phyloP scores from a whole-genome alignment of 2,888 invertebrate genomes.

The Cacoxenus indagator region DNA sequence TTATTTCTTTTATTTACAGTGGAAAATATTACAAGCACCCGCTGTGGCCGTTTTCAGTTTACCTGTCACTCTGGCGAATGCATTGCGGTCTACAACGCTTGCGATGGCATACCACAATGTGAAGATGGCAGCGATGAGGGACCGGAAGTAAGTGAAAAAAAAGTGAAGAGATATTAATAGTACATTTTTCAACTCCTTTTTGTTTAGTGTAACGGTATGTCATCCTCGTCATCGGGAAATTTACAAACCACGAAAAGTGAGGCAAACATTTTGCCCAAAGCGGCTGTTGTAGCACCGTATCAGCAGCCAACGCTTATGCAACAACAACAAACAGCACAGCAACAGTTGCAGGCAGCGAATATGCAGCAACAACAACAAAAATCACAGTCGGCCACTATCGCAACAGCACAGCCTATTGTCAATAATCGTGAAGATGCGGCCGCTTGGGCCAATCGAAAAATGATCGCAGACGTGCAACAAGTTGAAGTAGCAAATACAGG shows the following conservation, averaged over 20 bases:
- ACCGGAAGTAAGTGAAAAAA: slow-evolving; percentile 75
- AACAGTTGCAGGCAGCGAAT: slow-evolving; percentile 14
- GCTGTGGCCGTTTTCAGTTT: slow-evolving; percentile 89
- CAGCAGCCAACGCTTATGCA: slow-evolving; percentile 44
- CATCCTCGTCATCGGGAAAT: slow-evolving; percentile 41
- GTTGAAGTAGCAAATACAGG: slow-evolving; percentile 45
- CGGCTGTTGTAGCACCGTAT: slow-evolving; percentile 44
- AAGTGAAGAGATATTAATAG: background rate
- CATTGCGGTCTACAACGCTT: slow-evolving; percentile 94
- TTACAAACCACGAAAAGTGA: slow-evolving; percentile 34
- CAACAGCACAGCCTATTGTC: slow-evolving; percentile 45
- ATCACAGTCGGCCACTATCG: slow-evolving; percentile 41
- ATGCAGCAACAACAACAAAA: slow-evolving; percentile 41
- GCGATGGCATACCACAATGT: slow-evolving; percentile 94
- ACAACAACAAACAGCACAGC: slow-evolving; percentile 38
- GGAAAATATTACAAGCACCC: slow-evolving; percentile 30
- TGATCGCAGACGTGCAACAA: slow-evolving; percentile 50
- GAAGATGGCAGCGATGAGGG: slow-evolving; percentile 93
- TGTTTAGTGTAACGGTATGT: slow-evolving; percentile 57
- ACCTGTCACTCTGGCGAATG: slow-evolving; percentile 91
- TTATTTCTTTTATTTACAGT: slow-evolving; percentile 25
- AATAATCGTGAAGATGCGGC: slow-evolving; percentile 69
- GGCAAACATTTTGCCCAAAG: slow-evolving; percentile 21
- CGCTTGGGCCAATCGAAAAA: slow-evolving; percentile 67
- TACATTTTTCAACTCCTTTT: background rate